Percentiles rank a stretch among this genome's conserved stretches.
Evolutionary conservation across 2,888 invertebrate species (phyloP).

Genomic region (Scaptomyza tumidula): DNA sequence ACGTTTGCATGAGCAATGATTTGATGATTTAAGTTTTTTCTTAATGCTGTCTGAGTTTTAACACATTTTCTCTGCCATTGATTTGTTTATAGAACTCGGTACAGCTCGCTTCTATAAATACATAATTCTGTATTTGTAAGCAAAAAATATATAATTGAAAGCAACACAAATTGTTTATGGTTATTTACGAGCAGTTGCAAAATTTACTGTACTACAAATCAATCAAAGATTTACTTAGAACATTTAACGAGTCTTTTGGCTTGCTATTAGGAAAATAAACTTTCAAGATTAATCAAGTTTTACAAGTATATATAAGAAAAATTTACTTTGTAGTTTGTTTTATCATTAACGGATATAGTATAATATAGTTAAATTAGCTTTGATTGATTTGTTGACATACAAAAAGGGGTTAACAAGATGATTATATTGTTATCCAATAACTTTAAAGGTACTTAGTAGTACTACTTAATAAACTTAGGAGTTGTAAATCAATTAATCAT

Average conservation of each 20-base stretch:
- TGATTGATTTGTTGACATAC: background rate
- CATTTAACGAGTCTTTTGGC: no score
- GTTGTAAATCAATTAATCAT: background rate
- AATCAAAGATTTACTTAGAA: background rate
- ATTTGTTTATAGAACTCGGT: constrained; percentile 15
- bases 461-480: background rate
- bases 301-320: no score
- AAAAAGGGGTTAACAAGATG: background rate
- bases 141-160: background rate
- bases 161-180: no score
- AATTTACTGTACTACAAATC: background rate
- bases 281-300: background rate
- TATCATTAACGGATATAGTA: background rate
- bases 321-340: background rate
- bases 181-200: background rate
- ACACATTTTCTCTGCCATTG: constrained; percentile 35
- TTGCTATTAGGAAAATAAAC: no score
- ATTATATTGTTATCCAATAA: background rate
- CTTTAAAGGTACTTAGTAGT: background rate
- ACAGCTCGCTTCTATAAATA: background rate
- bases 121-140: constrained; percentile 4
- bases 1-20: constrained; percentile 5
- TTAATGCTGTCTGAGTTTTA: constrained; percentile 38
- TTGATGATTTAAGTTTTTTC: constrained; percentile 25
- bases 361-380: background rate